Conservation (phyloP, 2,797 vertebrate genomes). For the Mormyrus hasselquistii region DNA sequence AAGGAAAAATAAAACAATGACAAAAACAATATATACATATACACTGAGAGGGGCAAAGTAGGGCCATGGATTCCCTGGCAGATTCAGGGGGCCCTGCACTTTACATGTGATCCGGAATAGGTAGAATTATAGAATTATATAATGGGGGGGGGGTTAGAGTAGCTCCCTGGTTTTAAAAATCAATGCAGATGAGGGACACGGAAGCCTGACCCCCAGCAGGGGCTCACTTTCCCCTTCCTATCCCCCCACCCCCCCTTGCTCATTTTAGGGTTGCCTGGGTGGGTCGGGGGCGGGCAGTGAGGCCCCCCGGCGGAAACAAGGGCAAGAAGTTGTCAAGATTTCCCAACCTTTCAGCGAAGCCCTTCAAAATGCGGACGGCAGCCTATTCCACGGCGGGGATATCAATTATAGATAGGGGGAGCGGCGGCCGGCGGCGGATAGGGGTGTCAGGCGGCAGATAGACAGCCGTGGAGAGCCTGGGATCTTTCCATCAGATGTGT, state of each 20-base stretch:
- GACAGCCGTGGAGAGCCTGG: conserved; percentile 93
- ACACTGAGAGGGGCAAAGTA: background rate
- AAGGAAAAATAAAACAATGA: conserved; percentile 55
- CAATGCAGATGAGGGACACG: conserved; percentile 17
- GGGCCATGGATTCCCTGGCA: background rate
- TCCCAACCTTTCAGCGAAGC: conserved; percentile 89
- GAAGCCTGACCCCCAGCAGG: conserved; percentile 35
- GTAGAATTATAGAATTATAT: background rate
- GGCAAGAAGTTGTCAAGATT: conserved; percentile 93
- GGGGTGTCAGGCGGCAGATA: conserved; percentile 88
- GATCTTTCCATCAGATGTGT: conserved; percentile 97
- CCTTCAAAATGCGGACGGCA: conserved; percentile 88
- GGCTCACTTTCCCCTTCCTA: conserved; percentile 41
- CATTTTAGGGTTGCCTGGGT: background rate
- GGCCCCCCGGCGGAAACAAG: conserved; percentile 59
- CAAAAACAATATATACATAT: conserved; percentile 28
- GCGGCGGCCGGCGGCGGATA: conserved; percentile 79
- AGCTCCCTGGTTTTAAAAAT: conserved; percentile 35
- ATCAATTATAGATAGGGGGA: conserved; percentile 99
- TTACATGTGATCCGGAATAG: background rate
- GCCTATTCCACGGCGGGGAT: conserved; percentile 93
- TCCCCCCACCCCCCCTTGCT: conserved; percentile 23
- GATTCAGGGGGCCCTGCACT: background rate
- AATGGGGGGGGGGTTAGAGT: conserved; percentile 31
- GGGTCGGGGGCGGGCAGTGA: background rate